Evolutionary conservation across 2,113 vertebrate species (phyloP).

Genomic region (Bubo scandiacus): DNA sequence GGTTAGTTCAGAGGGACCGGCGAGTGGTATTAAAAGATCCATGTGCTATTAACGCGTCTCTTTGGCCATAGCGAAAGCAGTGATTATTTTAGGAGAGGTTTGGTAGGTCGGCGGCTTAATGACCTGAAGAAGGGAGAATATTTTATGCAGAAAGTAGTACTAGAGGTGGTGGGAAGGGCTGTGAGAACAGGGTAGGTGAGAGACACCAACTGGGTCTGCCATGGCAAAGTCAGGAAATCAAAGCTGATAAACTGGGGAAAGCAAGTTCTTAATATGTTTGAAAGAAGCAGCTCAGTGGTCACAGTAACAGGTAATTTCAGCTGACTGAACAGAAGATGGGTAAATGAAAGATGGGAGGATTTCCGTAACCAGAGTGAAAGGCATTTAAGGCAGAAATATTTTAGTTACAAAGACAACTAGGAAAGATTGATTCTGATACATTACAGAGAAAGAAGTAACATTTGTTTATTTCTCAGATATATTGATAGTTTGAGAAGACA

Average conservation of each 20-base stretch:
- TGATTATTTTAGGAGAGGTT: neutral
- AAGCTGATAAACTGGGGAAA: neutral
- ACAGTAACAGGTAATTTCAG: neutral
- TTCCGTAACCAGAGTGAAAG: neutral
- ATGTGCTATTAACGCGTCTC: neutral
- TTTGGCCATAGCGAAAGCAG: neutral
- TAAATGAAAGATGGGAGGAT: neutral
- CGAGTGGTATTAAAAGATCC: neutral
- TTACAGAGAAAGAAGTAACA: neutral
- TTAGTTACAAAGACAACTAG: neutral
- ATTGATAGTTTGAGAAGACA: neutral
- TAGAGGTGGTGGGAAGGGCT: neutral
- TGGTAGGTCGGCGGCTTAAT: neutral
- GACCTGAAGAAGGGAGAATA: neutral
- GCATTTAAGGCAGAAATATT: neutral
- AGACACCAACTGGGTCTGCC: fast-evolving
- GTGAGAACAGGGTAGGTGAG: neutral
- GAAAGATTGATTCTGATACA: neutral
- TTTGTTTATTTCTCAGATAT: neutral
- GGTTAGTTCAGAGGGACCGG: neutral
- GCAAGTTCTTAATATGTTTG: neutral
- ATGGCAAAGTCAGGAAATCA: neutral
- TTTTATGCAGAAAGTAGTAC: neutral
- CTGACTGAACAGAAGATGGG: neutral
- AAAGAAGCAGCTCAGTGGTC: neutral